These are phyloP conservation scores for Trematomus bernacchii DNA, from an alignment of 2,797 vertebrate genomes.

Conservation along the genomic window DNA sequence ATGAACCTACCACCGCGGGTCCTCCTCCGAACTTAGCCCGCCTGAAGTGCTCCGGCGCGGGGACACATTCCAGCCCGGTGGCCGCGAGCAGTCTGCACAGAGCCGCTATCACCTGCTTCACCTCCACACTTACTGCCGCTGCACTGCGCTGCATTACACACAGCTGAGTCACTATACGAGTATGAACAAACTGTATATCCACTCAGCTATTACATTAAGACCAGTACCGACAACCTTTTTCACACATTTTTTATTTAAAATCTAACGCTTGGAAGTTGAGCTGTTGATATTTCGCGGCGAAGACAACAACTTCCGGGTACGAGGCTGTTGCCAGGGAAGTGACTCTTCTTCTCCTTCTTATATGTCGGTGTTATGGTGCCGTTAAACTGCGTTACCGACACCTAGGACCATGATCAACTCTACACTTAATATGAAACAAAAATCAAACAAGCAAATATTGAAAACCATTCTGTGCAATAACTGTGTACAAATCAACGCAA, in stretches of 20 bases:
- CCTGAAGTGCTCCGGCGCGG: conserved; percentile 82
- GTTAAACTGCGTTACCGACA: too few relatives aligned
- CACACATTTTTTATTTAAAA: neutral
- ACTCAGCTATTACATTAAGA: accelerated
- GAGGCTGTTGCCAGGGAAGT: conserved; percentile 41
- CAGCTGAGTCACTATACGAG: too few relatives aligned
- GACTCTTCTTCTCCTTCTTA: too few relatives aligned
- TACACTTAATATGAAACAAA: too few relatives aligned
- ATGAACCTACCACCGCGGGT: conserved; percentile 73
- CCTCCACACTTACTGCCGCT: conserved; percentile 53
- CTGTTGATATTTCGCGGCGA: conserved; percentile 30
- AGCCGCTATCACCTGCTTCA: conserved; percentile 79
- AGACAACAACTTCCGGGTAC: conserved; percentile 53
- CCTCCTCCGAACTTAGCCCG: conserved; percentile 82
- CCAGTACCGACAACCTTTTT: accelerated
- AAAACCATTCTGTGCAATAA: too few relatives aligned
- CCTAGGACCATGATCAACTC: too few relatives aligned
- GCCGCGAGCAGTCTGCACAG: conserved; percentile 76
- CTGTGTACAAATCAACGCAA: too few relatives aligned
- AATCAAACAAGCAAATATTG: too few relatives aligned
- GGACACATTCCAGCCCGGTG: conserved; percentile 70
- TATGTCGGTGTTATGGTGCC: too few relatives aligned
- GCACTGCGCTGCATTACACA: conserved; percentile 56
- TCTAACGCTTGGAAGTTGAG: neutral
- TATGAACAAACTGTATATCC: accelerated